Evolutionary conservation across 2,113 vertebrate species (phyloP).

Genomic region (Cebidichthys violaceus): DNA sequence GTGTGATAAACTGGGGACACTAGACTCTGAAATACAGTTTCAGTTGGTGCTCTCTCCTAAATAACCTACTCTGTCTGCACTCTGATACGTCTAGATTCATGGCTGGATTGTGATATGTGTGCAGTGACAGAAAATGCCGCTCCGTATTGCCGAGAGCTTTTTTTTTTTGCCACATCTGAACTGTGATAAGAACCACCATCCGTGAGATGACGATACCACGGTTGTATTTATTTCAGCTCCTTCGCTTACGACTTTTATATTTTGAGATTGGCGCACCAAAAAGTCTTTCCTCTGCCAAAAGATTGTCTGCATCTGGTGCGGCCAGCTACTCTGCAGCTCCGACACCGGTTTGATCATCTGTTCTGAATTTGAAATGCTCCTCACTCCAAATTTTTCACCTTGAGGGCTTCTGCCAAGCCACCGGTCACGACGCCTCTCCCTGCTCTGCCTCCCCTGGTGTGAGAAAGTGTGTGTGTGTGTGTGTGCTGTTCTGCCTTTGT

Average conservation of each 20-base stretch:
- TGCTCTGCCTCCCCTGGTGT: conserved; percentile 31
- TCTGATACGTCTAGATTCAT: conserved; percentile 30
- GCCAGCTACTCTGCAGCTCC: conserved; percentile 52
- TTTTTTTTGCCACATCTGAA: conserved; percentile 25
- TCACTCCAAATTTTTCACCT: conserved; percentile 65
- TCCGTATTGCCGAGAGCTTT: neutral
- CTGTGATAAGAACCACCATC: conserved; percentile 45
- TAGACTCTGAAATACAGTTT: conserved; percentile 10
- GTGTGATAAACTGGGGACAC: conserved; percentile 22
- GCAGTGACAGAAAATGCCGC: conserved; percentile 13
- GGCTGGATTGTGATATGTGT: conserved; percentile 6
- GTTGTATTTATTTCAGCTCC: conserved; percentile 46
- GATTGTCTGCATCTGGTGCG: conserved; percentile 56
- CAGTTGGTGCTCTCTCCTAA: conserved; percentile 25
- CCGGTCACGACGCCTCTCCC: conserved; percentile 62
- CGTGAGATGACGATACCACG: conserved; percentile 39
- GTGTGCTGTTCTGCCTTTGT: conserved; percentile 18
- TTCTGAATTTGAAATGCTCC: conserved; percentile 71
- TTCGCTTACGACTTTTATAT: conserved; percentile 43
- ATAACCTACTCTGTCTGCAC: conserved; percentile 34
- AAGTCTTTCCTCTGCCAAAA: conserved; percentile 50
- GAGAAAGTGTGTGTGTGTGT: neutral
- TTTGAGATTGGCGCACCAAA: conserved; percentile 40
- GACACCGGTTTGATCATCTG: conserved; percentile 67
- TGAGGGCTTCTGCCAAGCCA: conserved; percentile 61